Evolutionary conservation across 2,888 invertebrate species (phyloP).

Genomic region (Coenonympha arcania): DNA sequence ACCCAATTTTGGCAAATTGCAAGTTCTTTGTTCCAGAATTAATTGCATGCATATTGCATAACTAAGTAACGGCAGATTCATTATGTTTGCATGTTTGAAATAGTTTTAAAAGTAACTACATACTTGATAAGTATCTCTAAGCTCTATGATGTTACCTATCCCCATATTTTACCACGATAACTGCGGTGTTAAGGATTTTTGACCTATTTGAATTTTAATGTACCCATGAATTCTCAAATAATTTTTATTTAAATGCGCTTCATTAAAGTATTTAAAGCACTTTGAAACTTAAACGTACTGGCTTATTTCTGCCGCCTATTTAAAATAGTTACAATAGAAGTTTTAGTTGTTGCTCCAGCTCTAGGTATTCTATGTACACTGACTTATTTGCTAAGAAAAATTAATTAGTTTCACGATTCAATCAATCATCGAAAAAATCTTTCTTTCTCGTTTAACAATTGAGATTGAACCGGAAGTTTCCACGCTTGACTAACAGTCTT

Average conservation of each 20-base stretch:
- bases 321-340: too few species aligned
- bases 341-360: neutral
- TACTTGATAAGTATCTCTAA: too few species aligned
- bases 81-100: neutral
- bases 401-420: neutral
- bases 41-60: neutral
- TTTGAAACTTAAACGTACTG: too few species aligned
- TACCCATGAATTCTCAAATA: too few species aligned
- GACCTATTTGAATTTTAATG: too few species aligned
- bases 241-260: too few species aligned
- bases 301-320: too few species aligned
- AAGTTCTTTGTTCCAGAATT: conserved; percentile 1
- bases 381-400: neutral
- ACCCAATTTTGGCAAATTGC: neutral
- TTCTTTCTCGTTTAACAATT: neutral
- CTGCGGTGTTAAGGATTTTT: too few species aligned
- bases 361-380: neutral
- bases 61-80: neutral
- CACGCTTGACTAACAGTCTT: neutral
- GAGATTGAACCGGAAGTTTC: neutral
- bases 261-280: too few species aligned
- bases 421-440: neutral
- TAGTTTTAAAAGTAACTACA: too few species aligned
- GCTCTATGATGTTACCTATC: too few species aligned
- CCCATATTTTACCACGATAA: too few species aligned